Evolutionary conservation across 2,113 vertebrate species (phyloP), one percentile per base, ranked within the genome.

Genomic region (Jacana jacana): DNA sequence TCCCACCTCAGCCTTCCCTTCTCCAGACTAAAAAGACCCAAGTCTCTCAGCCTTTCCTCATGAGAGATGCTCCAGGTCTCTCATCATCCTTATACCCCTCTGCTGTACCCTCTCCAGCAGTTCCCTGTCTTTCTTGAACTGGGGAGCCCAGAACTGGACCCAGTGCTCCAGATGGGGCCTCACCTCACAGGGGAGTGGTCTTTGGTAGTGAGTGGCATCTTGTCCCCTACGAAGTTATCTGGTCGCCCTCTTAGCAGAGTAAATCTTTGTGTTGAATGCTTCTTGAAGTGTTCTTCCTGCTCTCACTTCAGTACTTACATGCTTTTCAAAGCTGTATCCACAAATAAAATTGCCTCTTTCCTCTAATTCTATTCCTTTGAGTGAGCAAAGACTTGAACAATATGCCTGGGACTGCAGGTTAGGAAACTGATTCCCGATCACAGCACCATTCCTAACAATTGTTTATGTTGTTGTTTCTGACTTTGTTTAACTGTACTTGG

Each of bases 291-390:
- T n/a, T 83, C 66, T 70, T 90, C 69, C 39, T 66, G 10, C 76
- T 81, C 55, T 88, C 54, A 73, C 31, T 86, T 73, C 31, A 39
- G 15, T 75, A 46, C 64, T 66, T 94, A 39, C 35, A 46, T 64
- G 46, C 42, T 86, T 94, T 86, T 23, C 55, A 94, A 88, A 94
- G n/a, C 37, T 92, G 40, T 81, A 39, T 39, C 86, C n/a, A 63
- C 64, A 92, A 88, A 42, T 70, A 88, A 86, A 92, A 86, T 91
- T 55, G n/a, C 22, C 33, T 83, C 49, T 93, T 96, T 88, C 58
- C 75, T 93, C 40, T 77, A 58, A 54, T 33, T 77, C 33, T 72
- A 6, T 69, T 83, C 28, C 31, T 91, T 31, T 65, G 85, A 72
- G 44, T 25, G 31, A 83, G 40, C 23, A 31, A 72, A 87, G 23